A percentile compares a stretch with the other conserved stretches of the same genome.
Evolutionary conservation across 1,140 invertebrate genomes (phyloP).

Genomic region (Hylyphantes graminicola): DNA sequence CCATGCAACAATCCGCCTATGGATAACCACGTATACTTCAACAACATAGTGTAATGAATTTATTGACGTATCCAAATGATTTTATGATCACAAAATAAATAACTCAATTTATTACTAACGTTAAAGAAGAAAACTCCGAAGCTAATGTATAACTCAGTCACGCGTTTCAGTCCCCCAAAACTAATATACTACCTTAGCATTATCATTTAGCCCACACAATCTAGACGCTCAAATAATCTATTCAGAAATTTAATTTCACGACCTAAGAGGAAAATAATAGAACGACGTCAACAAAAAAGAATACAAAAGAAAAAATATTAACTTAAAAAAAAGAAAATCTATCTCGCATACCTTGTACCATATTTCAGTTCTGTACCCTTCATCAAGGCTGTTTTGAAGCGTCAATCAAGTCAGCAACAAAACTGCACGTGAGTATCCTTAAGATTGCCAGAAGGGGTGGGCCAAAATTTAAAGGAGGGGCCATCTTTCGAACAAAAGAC

Average conservation of each 20-base stretch:
- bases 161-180: too few relatives aligned
- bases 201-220: neutral
- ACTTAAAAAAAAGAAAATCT: neutral
- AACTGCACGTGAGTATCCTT: slow-evolving; percentile 6
- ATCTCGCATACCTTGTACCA: neutral
- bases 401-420: slow-evolving; percentile 38
- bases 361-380: slow-evolving; percentile 12
- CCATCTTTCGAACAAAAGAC: slow-evolving; percentile 21
- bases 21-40: too few relatives aligned
- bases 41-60: too few relatives aligned
- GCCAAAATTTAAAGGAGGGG: slow-evolving; percentile 24
- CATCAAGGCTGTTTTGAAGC: slow-evolving; percentile 29
- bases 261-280: slow-evolving; percentile 23
- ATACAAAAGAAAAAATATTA: neutral
- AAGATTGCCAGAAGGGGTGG: neutral
- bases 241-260: slow-evolving; percentile 39
- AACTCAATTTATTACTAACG: too few relatives aligned
- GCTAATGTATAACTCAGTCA: too few relatives aligned
- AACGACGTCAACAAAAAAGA: neutral
- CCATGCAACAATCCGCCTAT: too few relatives aligned
- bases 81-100: too few relatives aligned
- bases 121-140: too few relatives aligned
- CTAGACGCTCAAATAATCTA: neutral
- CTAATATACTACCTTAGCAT: too few relatives aligned
- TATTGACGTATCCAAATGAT: too few relatives aligned